Base-by-base conservation (phyloP, 2,113 vertebrate species). In the Vulpes vulpes region DNA sequence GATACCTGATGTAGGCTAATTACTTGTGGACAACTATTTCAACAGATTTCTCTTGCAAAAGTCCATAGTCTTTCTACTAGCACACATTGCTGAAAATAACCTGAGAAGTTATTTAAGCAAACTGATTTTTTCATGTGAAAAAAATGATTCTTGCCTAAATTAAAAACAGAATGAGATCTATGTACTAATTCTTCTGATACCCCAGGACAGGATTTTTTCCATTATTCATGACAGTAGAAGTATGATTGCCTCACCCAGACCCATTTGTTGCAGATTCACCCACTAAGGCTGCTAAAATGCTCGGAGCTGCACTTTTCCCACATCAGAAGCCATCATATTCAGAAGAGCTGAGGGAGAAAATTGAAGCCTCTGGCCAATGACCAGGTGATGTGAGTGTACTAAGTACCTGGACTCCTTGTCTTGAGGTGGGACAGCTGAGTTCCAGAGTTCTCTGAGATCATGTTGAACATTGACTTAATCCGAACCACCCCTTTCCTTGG, bases 11-110 rank as follows among this genome's bases (percentile, higher is more conserved):
- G 17, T 57, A 76, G 67, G 10, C 15, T 59, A 76, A 82, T 83
- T 89, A 53, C 11, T 62, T 35, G 35, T 83, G 23, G 35, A 51
- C 91, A 83, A 67, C 20, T 59, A 43, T 57, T 82, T 49, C 49
- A 82, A 89, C 22, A 65, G 8, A 43, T 84, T 90, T 89, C 79
- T 82, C 51, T 67, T 38, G 64, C 49, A 89, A 76, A 93, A 89
- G 69, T 53, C 53, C 23, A 57, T 17, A 15, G 60, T 60, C 51
- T 78, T 93, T 78, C 38, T 93, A 89, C 38, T 53, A 83, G 89
- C 65, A 38, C 19, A 17, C 11, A 20, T 64, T 20, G 55, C 64
- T 92, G 57, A 92, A 57, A 89, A 53, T 89, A 74, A 76, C 6
- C 23, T 89, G 57, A 67, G 16, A 92, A 55, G 7, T 43, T 67